Evolutionary conservation across 2,888 invertebrate genomes (phyloP).

Genomic region (Trissonchulus latispiculum): DNA sequence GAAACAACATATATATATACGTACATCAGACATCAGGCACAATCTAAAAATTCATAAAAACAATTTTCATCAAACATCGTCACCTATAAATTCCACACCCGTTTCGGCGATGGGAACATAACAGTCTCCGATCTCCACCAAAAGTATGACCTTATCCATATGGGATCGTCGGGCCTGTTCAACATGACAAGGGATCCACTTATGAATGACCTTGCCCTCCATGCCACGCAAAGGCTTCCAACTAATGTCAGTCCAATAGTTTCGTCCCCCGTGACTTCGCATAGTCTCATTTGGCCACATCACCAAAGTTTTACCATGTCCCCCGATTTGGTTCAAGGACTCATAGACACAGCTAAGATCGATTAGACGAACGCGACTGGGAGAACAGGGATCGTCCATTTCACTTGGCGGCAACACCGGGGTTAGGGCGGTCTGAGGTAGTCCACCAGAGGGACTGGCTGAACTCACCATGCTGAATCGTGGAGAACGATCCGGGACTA

Average conservation of each 20-base stretch:
- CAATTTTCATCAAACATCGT: slow-evolving; percentile 42
- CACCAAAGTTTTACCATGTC: slow-evolving; percentile 50
- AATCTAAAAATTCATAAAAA: too few species aligned
- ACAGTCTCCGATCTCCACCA: slow-evolving; percentile 76
- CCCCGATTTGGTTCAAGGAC: slow-evolving; percentile 34
- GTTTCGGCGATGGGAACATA: slow-evolving; percentile 84
- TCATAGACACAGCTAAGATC: slow-evolving; percentile 29
- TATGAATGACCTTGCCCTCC: slow-evolving; percentile 83
- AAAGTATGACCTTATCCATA: slow-evolving; percentile 76
- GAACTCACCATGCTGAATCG: neutral
- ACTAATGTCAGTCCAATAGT: slow-evolving; percentile 64
- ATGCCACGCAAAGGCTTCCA: slow-evolving; percentile 83
- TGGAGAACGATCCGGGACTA: neutral
- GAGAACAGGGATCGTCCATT: neutral
- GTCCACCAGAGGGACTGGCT: neutral
- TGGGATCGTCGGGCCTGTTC: slow-evolving; percentile 77
- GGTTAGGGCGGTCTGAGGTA: neutral
- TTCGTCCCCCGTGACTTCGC: slow-evolving; percentile 70
- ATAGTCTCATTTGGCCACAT: slow-evolving; percentile 86
- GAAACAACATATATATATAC: too few species aligned
- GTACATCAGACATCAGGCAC: too few species aligned
- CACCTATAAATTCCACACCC: slow-evolving; percentile 55
- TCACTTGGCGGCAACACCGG: neutral
- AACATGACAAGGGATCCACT: slow-evolving; percentile 84
- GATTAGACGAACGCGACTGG: neutral